A percentile compares a stretch with the other conserved stretches of the same genome.
phyloP scores from a whole-genome alignment of 2,888 invertebrate species.

The Carpatolechia fugitivella region DNA sequence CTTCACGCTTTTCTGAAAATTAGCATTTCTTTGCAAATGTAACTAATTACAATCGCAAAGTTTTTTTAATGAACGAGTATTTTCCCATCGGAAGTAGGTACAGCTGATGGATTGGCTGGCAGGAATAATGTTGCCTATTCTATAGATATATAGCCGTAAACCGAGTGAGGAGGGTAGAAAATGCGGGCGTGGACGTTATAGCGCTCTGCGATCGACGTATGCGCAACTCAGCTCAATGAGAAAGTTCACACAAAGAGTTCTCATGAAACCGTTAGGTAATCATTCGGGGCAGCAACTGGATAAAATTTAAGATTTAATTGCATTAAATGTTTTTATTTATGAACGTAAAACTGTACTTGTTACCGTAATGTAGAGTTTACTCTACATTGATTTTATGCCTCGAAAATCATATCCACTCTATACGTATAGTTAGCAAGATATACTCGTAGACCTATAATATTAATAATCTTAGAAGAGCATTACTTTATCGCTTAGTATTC shows the following conservation, averaged over 20 bases:
- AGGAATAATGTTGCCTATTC: background rate
- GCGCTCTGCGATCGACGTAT: conserved; percentile 19
- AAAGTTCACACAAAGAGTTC: conserved; percentile 9
- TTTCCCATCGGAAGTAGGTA: conserved; percentile 25
- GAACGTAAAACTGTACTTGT: too few relatives aligned
- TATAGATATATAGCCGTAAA: background rate
- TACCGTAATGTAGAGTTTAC: too few relatives aligned
- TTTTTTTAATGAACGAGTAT: conserved; percentile 14
- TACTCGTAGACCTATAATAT: too few relatives aligned
- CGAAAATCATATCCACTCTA: too few relatives aligned
- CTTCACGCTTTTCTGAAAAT: background rate
- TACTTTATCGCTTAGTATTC: too few relatives aligned
- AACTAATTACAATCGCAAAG: background rate
- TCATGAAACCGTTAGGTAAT: background rate
- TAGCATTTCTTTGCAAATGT: conserved; percentile 1
- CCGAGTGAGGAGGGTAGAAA: conserved; percentile 19
- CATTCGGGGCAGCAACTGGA: too few relatives aligned
- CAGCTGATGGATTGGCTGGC: conserved; percentile 17
- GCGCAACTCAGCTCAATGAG: conserved; percentile 23
- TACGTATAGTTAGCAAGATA: too few relatives aligned
- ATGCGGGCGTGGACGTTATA: conserved; percentile 36
- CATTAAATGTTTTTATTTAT: too few relatives aligned
- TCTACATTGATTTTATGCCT: too few relatives aligned
- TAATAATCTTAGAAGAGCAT: too few relatives aligned
- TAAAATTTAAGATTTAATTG: too few relatives aligned